A percentile compares a stretch with the other conserved stretches of the same genome.
phyloP scores from a whole-genome alignment of 37 sponge, comb jelly and placozoan genomes.

The Dysidea cf. avara region DNA sequence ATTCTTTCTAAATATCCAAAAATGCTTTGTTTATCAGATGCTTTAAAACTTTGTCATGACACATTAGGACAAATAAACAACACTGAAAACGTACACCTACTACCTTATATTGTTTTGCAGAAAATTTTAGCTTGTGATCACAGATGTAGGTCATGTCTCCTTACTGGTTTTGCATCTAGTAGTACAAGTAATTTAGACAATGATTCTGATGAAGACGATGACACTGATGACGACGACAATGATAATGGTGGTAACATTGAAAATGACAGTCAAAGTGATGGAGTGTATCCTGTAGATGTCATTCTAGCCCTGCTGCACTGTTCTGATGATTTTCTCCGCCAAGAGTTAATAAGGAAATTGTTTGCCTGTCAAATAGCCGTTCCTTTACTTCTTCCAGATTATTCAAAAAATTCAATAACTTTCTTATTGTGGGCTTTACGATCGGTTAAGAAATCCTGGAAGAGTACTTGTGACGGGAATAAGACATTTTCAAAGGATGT shows the following conservation, averaged over 20 bases:
- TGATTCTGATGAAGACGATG: too few species aligned
- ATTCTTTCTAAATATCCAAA: too few species aligned
- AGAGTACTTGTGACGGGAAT: neutral
- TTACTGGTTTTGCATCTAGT: neutral
- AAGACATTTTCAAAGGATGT: neutral
- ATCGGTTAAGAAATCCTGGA: conserved; percentile 37
- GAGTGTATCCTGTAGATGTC: conserved; percentile 28
- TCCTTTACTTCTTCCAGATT: conserved; percentile 29
- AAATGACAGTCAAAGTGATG: too few species aligned
- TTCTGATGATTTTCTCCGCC: conserved; percentile 32
- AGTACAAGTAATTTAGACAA: too few species aligned
- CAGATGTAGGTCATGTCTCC: neutral
- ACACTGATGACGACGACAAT: neutral
- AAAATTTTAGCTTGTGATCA: conserved; percentile 19
- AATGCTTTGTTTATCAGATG: too few species aligned
- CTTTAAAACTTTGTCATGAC: too few species aligned
- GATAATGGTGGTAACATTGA: too few species aligned
- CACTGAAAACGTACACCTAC: too few species aligned
- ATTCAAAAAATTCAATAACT: conserved; percentile 5
- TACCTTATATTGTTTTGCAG: conserved; percentile 3
- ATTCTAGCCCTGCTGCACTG: conserved; percentile 22
- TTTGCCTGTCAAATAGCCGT: conserved; percentile 27
- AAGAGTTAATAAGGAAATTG: conserved; percentile 15
- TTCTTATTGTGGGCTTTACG: conserved; percentile 21
- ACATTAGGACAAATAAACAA: too few species aligned